Base-by-base conservation (phyloP, 2,113 vertebrate genomes). In the Galeopterus variegatus region DNA sequence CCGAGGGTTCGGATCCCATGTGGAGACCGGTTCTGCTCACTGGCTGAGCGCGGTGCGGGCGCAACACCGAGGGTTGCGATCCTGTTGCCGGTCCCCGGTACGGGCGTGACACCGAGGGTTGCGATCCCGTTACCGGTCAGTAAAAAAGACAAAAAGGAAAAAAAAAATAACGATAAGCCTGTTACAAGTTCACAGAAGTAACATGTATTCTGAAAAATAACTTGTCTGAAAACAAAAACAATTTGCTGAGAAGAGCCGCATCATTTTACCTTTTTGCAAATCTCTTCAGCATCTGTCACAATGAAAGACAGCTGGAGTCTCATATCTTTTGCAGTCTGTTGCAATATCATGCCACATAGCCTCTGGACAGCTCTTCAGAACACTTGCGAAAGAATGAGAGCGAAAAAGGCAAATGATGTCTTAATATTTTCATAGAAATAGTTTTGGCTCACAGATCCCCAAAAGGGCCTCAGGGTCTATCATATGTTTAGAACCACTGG, bases 201-300 rank as follows among this genome's bases (percentile, higher is more conserved):
- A 67, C 11, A 28, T 91, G 28, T 81, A 77, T 92, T 97, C 54
- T 80, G 65, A 86, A 92, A 93, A 75, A 36, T 33, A 77, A 41
- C 48, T 79, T 89, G 90, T 45, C 52, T 45, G 41, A 95, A 77
- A 86, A 56, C 45, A 95, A 86, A 83, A 54, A 19, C 54, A 54
- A 19, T 62, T 54, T 67, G 58, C 41, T 87, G 19, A 82, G 64
- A 89, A 72, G 41, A 93, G 12, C 52, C 10, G 5, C 9, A 2
- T 36, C 65, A 64, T 88, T 93, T 96, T 65, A 41, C 21, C 28
- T 73, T 81, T 94, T 54, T 93, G 48, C 8, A 76, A 23, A 73
- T 80, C 23, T 85, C 64, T 50, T 21, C 82, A 48, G 18, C 14
- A 13, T 85, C 83, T 80, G 41, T 73, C 21, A 5, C 36, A 33